Evolutionary conservation across 2,888 invertebrate species (phyloP).

Genomic region (Mylabris sibirica): DNA sequence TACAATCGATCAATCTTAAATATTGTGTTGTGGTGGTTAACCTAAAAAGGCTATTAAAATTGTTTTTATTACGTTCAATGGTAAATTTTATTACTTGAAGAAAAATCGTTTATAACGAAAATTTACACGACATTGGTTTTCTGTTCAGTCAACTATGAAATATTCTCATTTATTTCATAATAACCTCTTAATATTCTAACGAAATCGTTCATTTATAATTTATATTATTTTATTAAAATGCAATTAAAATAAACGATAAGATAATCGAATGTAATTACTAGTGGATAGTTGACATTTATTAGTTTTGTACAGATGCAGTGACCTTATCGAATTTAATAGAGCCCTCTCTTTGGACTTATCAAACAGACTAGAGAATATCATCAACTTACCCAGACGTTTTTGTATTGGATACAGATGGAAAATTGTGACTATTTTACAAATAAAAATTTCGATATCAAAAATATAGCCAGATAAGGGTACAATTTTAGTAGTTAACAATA

Average conservation of each 20-base stretch:
- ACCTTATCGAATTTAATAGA: no score
- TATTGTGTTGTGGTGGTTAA: neutral
- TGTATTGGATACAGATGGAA: no score
- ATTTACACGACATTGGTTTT: constrained; percentile 8
- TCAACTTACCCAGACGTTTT: constrained; percentile 31
- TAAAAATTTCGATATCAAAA: constrained; percentile 13
- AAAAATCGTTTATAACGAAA: constrained; percentile 1
- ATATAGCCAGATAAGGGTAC: constrained; percentile 32
- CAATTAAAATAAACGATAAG: constrained; percentile 1
- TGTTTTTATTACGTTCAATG: constrained; percentile 8
- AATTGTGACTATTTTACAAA: no score
- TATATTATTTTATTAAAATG: neutral
- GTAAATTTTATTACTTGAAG: neutral
- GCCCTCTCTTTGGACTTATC: no score
- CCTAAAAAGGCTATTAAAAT: constrained; percentile 11
- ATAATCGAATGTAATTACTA: neutral
- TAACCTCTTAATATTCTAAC: neutral
- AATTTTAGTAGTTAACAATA: constrained; percentile 39
- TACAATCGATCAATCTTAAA: constrained; percentile 13
- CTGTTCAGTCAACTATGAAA: neutral
- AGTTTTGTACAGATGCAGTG: neutral
- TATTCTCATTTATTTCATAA: neutral
- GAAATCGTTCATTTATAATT: neutral
- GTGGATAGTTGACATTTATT: neutral
- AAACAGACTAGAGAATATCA: no score